These are phyloP conservation scores for Thalassoma bifasciatum DNA, from an alignment of 2,113 vertebrate genomes.

Conservation along the genomic window DNA sequence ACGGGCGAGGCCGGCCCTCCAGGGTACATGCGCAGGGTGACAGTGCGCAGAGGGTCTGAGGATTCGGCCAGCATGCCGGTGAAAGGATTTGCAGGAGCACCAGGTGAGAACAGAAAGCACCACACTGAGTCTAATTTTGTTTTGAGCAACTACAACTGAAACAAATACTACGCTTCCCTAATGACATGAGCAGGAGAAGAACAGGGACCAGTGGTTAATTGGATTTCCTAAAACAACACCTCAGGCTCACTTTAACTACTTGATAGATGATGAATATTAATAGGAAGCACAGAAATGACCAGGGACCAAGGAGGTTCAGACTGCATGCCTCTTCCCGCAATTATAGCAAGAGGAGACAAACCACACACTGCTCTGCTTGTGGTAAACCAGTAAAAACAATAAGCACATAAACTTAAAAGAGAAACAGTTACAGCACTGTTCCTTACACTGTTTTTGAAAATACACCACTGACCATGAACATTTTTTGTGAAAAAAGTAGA, in stretches of 20 bases:
- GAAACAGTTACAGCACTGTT: too few relatives aligned
- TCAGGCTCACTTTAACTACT: neutral
- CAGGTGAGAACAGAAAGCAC: conserved; percentile 80
- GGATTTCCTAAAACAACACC: too few relatives aligned
- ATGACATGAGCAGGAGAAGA: neutral
- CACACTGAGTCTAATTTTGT: neutral
- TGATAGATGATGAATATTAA: neutral
- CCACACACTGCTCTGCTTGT: neutral
- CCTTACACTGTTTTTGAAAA: too few relatives aligned
- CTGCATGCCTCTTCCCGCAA: neutral
- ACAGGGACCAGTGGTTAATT: neutral
- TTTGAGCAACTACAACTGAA: neutral
- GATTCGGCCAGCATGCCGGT: conserved; percentile 78
- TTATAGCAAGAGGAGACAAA: neutral
- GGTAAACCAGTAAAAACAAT: too few relatives aligned
- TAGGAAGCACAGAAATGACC: neutral
- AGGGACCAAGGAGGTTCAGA: neutral
- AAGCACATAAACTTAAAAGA: too few relatives aligned
- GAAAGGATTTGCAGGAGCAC: conserved; percentile 90
- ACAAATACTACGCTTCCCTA: neutral
- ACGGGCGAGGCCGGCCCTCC: conserved; percentile 94
- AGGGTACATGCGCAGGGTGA: conserved; percentile 82
- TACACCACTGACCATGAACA: too few relatives aligned
- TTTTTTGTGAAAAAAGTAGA: too few relatives aligned
- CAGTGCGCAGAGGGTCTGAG: conserved; percentile 78